Base-by-base conservation (phyloP, 1,140 invertebrate genomes). In the Schmidtea mediterranea region DNA sequence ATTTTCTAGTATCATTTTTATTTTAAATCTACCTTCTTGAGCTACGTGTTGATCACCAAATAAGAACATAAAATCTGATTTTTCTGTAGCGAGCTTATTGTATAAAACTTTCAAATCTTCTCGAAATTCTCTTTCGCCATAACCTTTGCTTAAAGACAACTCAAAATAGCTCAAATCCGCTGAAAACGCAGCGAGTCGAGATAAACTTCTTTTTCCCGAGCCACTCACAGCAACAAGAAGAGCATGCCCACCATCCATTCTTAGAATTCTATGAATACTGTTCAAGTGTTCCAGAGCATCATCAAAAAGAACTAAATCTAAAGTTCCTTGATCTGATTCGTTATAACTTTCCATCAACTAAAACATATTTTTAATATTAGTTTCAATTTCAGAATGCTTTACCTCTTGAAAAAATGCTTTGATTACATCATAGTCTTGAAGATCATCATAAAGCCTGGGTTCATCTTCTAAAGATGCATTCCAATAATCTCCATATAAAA, bases 271-370 rank as follows among this genome's bases (percentile, higher is more conserved):
- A 55, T 86, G 80, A 1, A 83, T 72, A 41, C 82, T 70, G 0
- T 78, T 83, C 53, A 86, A 59, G 62, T 87, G 81, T 55, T 86
- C 79, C 23, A 86, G 61, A 26, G 79, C 82, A 61, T 86, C 80
- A 57, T 86, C 77, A 58, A 87, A 87, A 1, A 89, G 65, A 0
- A 89, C 79, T 48, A 87, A 69, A 13, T 75, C n/a, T 16, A n/a
- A 51, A 19, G 48, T 49, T 49, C 53, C 66, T 66, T 53, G 66
- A 66, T 46, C 66, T 63, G 15, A 63, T 61, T 74, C 64, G 83
- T 71, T 57, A 75, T 75, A 12, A 48, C 36, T 43, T 59, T 0
- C 36, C 69, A 47, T 81, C 78, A 81, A 84, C 53, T 82, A 55
- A 79, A 77, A 32, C 10, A 10, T 19, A 84, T 61, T 52, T 87